Evolutionary conservation across 2,888 invertebrate genomes (phyloP), one percentile per base, ranked within the genome.

Genomic region (Ellobium chinense): DNA sequence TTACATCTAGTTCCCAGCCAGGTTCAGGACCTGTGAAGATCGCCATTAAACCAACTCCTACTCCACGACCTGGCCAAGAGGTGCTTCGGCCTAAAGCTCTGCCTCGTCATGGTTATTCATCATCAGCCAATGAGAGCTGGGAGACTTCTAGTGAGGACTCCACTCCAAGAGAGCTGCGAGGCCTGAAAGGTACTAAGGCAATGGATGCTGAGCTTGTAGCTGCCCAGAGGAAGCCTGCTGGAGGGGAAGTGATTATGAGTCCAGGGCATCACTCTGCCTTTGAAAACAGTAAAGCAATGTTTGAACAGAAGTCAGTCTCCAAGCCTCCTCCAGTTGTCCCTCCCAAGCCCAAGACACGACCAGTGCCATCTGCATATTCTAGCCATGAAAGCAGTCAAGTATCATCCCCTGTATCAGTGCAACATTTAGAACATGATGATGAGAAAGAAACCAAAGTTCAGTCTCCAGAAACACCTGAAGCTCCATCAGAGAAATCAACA

Each of bases 81-180:
- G 18, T 31, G 5, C 0, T 76, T 18, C 21, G 12, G 4, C 56
- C 76, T 24, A 76, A 37, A 36, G 58, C 31, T 36, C 18, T 56
- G 58, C 76, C 24, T 21, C 46, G 37, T 4, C 76, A 54, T 36
- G 37, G 24, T 27, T 46, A 63, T 14, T 2, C 31, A 63, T n/a
- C 63, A 24, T 39, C 69, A 18, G 56, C 46, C n/a, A 69, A 39
- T 46, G 70, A 70, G 31, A 78, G 62, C 21, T 21, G 21, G 24
- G 39, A 39, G 5, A 60, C 18, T 18, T 60, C 46, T 1, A 70
- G 29, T 56, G 66, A 56, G 5, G 68, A 60, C 9, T 3, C 54
- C 31, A 60, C 27, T 3, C 31, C 46, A 34, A 63, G 39, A 31
- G 63, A 65, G 31, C 24, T 37, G 34, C 46, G 31, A 14, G 54